Conservation (phyloP, 2,888 invertebrate species). For the Apantesis nais region DNA sequence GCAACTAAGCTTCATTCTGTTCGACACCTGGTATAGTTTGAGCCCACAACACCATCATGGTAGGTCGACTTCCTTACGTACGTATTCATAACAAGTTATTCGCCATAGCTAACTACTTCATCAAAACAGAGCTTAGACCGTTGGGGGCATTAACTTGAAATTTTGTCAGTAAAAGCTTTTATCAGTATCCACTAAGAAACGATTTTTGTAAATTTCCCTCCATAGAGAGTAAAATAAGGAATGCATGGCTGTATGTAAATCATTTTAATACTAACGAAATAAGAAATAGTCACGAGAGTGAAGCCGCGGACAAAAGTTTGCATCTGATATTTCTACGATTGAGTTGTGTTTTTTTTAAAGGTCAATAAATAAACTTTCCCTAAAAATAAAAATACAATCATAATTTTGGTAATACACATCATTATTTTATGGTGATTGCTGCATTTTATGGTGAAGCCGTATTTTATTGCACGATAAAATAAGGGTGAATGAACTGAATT, state of each 20-base stretch:
- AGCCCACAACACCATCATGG: no score
- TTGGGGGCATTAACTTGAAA: no score
- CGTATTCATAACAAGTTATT: no score
- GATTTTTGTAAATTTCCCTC: background rate
- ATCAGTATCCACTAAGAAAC: no score
- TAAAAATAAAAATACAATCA: constrained; percentile 37
- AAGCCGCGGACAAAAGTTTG: background rate
- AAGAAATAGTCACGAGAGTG: background rate
- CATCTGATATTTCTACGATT: constrained; percentile 2
- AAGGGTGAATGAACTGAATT: constrained; percentile 41
- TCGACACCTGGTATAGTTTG: no score
- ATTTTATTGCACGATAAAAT: constrained; percentile 48
- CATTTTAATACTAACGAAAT: background rate
- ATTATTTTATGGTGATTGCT: constrained; percentile 46
- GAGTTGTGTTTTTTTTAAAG: background rate
- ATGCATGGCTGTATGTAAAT: background rate
- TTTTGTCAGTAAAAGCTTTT: no score
- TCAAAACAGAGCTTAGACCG: no score
- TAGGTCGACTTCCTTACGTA: no score
- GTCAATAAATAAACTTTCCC: constrained; percentile 17
- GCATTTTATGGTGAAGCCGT: constrained; percentile 40
- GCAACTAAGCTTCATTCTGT: background rate
- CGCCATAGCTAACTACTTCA: no score
- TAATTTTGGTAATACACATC: constrained; percentile 42
- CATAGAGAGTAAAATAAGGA: background rate